Conservation (phyloP, 2,797 vertebrate species). For the Podarcis lilfordi region DNA sequence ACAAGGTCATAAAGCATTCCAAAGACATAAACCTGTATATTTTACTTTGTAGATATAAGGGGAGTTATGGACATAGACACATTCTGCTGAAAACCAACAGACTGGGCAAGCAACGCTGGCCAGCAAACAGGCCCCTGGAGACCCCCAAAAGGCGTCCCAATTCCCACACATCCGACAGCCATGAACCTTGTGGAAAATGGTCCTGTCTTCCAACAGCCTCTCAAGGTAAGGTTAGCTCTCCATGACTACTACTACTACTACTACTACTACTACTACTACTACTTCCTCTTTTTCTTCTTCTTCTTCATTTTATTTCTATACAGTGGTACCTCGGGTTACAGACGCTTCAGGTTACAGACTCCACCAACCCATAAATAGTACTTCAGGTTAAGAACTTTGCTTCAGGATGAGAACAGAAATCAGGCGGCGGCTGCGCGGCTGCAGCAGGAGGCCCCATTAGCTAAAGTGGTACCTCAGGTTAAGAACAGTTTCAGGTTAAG, state of each 20-base stretch:
- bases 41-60: slow-evolving; percentile 65
- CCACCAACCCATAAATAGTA: no score
- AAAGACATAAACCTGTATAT: background rate
- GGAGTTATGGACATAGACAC: slow-evolving; percentile 53
- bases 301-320: no score
- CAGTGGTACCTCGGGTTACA: no score
- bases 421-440: accelerated
- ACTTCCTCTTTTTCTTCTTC: no score
- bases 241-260: no score
- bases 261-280: no score
- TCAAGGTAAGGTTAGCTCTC: slow-evolving; percentile 66
- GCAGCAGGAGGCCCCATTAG: no score
- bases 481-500: no score
- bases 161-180: background rate
- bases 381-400: no score
- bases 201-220: slow-evolving; percentile 36
- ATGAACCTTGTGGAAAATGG: slow-evolving; percentile 30
- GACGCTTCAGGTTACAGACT: no score
- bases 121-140: slow-evolving; percentile 43
- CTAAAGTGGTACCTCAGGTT: no score
- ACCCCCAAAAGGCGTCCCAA: slow-evolving; percentile 44
- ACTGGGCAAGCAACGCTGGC: slow-evolving; percentile 46
- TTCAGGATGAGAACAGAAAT: no score
- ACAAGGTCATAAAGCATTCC: background rate
- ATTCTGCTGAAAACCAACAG: slow-evolving; percentile 50